Conservation (phyloP, 2,797 vertebrate species). For the Falco rusticolus region DNA sequence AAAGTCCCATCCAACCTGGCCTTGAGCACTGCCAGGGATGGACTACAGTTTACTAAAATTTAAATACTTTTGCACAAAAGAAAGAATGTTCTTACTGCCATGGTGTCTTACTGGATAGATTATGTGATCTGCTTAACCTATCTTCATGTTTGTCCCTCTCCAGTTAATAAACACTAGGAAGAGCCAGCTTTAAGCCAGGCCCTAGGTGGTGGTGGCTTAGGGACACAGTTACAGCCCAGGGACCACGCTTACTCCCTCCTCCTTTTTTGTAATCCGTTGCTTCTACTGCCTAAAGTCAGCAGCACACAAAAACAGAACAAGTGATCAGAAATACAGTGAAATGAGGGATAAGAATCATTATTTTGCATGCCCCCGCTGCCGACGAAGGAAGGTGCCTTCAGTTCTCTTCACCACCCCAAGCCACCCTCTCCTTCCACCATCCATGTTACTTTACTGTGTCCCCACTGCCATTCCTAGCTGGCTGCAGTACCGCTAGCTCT, state of each 20-base stretch:
- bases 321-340: not conserved
- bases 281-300: not conserved
- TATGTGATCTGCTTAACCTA: not conserved
- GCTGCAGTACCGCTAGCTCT: not conserved
- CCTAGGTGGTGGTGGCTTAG: not conserved
- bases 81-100: fast-evolving
- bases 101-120: not conserved
- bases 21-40: no score
- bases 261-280: not conserved
- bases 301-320: not conserved
- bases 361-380: not conserved
- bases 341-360: not conserved
- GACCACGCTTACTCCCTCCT: fast-evolving
- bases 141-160: not conserved
- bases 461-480: not conserved
- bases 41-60: not conserved
- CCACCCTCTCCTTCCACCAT: not conserved
- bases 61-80: not conserved
- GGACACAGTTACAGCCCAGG: not conserved
- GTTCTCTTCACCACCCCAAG: not conserved
- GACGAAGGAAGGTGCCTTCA: not conserved
- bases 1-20: no score
- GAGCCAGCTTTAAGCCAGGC: not conserved
- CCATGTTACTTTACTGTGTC: not conserved
- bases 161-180: not conserved